Evolutionary conservation across 2,888 invertebrate genomes (phyloP).

Genomic region (Meghimatium bilineatum): DNA sequence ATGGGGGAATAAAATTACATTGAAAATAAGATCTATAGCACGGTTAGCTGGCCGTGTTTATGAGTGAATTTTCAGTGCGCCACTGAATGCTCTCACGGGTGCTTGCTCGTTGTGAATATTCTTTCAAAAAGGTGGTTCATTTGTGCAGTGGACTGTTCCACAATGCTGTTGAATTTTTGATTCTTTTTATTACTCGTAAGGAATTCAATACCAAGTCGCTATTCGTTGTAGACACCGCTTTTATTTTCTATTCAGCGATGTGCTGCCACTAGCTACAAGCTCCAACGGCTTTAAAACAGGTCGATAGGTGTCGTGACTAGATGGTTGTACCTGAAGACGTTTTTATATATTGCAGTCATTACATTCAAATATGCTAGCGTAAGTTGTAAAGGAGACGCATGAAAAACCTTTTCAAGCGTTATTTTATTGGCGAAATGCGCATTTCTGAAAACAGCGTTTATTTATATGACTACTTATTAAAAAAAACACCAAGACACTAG

Average conservation of each 20-base stretch:
- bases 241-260: slow-evolving; percentile 26
- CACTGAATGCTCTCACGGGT: neutral
- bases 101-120: neutral
- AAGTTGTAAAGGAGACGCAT: neutral
- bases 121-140: slow-evolving; percentile 20
- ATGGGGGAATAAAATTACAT: neutral
- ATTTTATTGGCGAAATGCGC: neutral
- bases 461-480: slow-evolving; percentile 1
- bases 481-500: neutral
- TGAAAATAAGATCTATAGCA: slow-evolving; percentile 22
- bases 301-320: neutral
- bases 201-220: slow-evolving; percentile 3
- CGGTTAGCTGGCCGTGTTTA: neutral
- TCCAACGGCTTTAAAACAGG: neutral
- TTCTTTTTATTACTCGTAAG: slow-evolving; percentile 21
- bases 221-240: slow-evolving; percentile 22
- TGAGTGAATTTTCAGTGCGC: neutral
- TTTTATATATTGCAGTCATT: neutral
- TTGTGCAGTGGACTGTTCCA: neutral
- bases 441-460: neutral
- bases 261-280: slow-evolving; percentile 22
- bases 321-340: neutral
- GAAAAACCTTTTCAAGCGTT: slow-evolving; percentile 8
- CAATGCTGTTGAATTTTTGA: slow-evolving; percentile 6
- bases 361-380: neutral